Evolutionary conservation across 2,888 invertebrate species (phyloP), one percentile per base, ranked within the genome.

Genomic region (Pterobdella sp.): DNA sequence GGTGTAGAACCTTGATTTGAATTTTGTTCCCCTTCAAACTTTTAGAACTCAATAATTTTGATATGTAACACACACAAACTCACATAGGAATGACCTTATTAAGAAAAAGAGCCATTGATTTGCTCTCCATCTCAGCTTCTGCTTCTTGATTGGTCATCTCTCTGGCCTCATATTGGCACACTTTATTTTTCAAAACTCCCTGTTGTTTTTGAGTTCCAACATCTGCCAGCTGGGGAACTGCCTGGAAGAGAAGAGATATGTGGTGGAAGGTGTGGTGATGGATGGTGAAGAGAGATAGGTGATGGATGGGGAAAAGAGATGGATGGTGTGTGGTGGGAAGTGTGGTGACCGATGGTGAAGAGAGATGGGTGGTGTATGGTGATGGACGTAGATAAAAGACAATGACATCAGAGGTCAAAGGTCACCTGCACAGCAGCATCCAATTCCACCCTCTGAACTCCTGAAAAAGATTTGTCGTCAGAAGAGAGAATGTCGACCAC

Each of bases 131-230:
- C 2, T 78, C 72, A 56, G 78, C 75, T 14, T 79, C 78, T 72
- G 79, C 77, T 74, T 84, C 81, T 42, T 80, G 77, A 31, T 81
- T 77, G 29, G 79, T 74, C 74, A 81, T 80, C 74, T 81, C 79
- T 42, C 83, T 76, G 0, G 83, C 80, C 37, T 80, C 78, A 72
- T 83, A 83, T 78, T 84, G 84, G 1, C 81, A 81, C 76, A 78
- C 79, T 52, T 81, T 81, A 76, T 82, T 84, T 26, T 81, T 77
- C 0, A 83, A 82, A 71, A 81, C 82, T 68, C 79, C 81, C 82
- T 83, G 84, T 60, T 80, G 80, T 10, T 84, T 84, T 77, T 84
- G 83, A 1, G 81, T 79, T 0, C 79, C 78, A 7, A 76, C 68
- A 14, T 80, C 80, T 34, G 52, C 64, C 60, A 79, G 77, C 69